Evolutionary conservation across 1,140 invertebrate species (phyloP), one percentile per base, ranked within the genome.

Genomic region (Procambarus clarkii): DNA sequence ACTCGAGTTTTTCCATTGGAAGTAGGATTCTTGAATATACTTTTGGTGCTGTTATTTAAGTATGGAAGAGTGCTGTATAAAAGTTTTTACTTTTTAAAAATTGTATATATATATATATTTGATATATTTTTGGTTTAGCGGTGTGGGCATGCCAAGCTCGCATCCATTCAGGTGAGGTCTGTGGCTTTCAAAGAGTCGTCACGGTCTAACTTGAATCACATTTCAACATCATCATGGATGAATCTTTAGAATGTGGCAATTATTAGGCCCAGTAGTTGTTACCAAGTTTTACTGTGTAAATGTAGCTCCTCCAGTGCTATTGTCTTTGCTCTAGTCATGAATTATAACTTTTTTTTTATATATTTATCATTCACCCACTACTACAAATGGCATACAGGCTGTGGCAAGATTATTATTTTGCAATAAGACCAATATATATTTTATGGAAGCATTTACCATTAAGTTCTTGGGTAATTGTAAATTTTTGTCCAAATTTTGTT

Each of bases 261-360:
- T 21, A 21, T 69, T 18, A 69, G 64, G 64, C 64, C 64, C 64
- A 21, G 21, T 18, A 13, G 18, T 69, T 69, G 64, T 69, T 48
- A 80, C 21, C 78, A 50, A 54, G 50, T 80, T 80, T 80, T 44
- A 50, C 18, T 46, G 78, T 80, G 50, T 44, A 21, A 45, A 80
- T 69, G 24, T 74, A 74, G 69, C 79, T 58, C 48, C 69, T 74
- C 13, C 45, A 77, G 85, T 78, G 85, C 74, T 86, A 46, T 78
- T 81, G 48, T 86, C 24, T 86, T 86, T 9, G 34, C 34, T 78
- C 74, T 86, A 86, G 85, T 86, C 85, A 86, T 44, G 69, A 86
- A 18, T 71, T 13, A 54, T 24, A 69, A 46, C 46, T 21, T 54
- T 54, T 54, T 5, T 81, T 69, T 18, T 18, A 69, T 69, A 69